Evolutionary conservation across 2,888 invertebrate species (phyloP).

Genomic region (Pogonocherus hispidulus): DNA sequence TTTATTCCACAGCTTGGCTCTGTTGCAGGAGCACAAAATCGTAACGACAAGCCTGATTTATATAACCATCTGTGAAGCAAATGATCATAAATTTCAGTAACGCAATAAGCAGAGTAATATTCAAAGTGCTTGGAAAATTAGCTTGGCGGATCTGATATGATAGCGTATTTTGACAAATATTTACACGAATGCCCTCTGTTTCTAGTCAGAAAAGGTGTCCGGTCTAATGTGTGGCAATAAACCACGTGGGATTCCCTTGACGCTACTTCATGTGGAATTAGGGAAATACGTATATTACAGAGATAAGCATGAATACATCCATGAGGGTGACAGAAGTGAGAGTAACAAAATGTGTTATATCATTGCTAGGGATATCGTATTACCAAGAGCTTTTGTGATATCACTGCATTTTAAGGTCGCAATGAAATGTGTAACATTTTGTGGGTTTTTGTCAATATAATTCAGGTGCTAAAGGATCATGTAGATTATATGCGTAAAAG

Average conservation of each 20-base stretch:
- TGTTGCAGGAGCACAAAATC: not conserved
- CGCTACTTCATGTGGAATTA: not conserved
- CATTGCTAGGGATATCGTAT: not conserved
- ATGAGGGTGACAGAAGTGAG: not conserved
- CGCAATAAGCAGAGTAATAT: not conserved
- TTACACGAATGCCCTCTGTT: not conserved
- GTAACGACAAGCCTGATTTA: constrained; percentile 1
- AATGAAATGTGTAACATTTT: too few species aligned
- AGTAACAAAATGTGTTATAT: not conserved
- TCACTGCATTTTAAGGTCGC: too few species aligned
- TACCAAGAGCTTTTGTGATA: not conserved
- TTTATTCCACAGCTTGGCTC: not conserved
- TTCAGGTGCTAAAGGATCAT: too few species aligned
- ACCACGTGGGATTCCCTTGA: not conserved
- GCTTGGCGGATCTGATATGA: not conserved
- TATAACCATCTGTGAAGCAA: not conserved
- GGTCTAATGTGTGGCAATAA: not conserved
- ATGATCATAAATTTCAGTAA: constrained; percentile 3
- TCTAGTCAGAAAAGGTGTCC: not conserved
- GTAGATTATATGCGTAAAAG: too few species aligned
- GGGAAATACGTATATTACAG: not conserved
- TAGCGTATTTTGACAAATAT: not conserved
- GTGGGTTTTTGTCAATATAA: too few species aligned
- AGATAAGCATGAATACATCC: not conserved
- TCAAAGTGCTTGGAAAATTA: constrained; percentile 5